phyloP scores from a whole-genome alignment of 2,797 vertebrate species.

The Acanthornis magna region DNA sequence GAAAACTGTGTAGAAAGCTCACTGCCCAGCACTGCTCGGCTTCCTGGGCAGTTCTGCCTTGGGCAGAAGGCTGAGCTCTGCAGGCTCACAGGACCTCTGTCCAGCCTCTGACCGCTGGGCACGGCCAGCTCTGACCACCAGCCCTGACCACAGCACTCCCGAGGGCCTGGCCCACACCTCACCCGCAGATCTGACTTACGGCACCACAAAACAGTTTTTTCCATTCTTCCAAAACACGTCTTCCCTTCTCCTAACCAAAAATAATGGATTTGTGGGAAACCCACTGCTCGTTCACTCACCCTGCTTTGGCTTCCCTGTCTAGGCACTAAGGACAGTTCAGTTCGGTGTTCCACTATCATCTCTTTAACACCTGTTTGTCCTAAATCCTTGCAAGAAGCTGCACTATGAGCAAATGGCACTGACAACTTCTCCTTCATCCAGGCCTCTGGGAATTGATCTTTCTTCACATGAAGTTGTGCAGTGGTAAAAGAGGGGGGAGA shows the following conservation, averaged over 20 bases:
- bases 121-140: neutral
- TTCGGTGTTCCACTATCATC: neutral
- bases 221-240: fast-evolving
- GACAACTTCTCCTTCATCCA: neutral
- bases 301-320: neutral
- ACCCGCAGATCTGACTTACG: fast-evolving
- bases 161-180: fast-evolving
- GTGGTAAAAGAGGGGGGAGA: neutral
- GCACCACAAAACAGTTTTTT: neutral
- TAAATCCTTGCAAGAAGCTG: neutral
- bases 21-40: neutral
- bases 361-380: neutral
- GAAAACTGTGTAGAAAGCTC: fast-evolving
- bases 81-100: no score
- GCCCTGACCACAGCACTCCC: neutral
- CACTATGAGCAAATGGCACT: neutral
- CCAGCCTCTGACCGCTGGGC: neutral
- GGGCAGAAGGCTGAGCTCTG: neutral
- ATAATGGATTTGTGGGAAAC: fast-evolving
- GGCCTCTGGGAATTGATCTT: neutral
- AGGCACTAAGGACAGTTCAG: fast-evolving
- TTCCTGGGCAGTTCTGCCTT: neutral
- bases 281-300: neutral
- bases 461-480: neutral
- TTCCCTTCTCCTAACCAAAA: neutral